Percentiles rank a stretch among this genome's conserved stretches.
Evolutionary conservation across 2,888 invertebrate genomes (phyloP).

Genomic region (Drosophila diplacantha): DNA sequence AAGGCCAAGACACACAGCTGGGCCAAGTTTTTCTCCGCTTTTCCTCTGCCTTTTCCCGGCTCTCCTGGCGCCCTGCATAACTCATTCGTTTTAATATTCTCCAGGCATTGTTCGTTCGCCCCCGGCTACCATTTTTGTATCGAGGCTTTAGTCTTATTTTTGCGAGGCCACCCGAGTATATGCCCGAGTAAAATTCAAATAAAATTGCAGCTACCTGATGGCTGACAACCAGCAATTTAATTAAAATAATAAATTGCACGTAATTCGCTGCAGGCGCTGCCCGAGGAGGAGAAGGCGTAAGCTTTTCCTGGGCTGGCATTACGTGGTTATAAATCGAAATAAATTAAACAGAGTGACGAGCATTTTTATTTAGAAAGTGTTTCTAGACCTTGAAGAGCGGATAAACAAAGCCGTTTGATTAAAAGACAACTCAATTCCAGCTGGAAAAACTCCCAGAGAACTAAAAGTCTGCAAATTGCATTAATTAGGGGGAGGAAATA

Average conservation of each 20-base stretch:
- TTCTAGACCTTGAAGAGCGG: not conserved
- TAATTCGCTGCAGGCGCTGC: constrained; percentile 42
- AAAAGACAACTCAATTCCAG: constrained; percentile 6
- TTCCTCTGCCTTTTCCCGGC: not conserved
- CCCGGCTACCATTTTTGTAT: constrained; percentile 23
- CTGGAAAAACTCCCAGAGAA: constrained; percentile 3
- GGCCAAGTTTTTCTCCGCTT: constrained; percentile 23
- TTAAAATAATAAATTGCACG: constrained; percentile 66
- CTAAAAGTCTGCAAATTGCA: constrained; percentile 19
- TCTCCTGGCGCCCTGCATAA: constrained; percentile 38
- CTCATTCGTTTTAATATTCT: constrained; percentile 59
- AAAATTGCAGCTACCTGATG: constrained; percentile 44
- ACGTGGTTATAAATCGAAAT: constrained; percentile 15
- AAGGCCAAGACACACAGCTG: constrained; percentile 46
- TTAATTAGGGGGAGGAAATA: constrained; percentile 31
- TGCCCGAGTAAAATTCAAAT: constrained; percentile 36
- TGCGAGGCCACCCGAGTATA: constrained; percentile 20
- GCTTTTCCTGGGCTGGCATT: not conserved
- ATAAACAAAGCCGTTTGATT: constrained; percentile 5
- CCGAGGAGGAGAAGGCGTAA: not conserved
- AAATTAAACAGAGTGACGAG: constrained; percentile 2
- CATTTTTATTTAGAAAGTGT: not conserved
- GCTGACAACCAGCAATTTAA: constrained; percentile 53
- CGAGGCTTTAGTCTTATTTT: constrained; percentile 9
- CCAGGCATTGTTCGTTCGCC: constrained; percentile 34